Evolutionary conservation across 2,888 invertebrate species (phyloP), one percentile per base, ranked within the genome.

Genomic region (Ennomos quercinarius): DNA sequence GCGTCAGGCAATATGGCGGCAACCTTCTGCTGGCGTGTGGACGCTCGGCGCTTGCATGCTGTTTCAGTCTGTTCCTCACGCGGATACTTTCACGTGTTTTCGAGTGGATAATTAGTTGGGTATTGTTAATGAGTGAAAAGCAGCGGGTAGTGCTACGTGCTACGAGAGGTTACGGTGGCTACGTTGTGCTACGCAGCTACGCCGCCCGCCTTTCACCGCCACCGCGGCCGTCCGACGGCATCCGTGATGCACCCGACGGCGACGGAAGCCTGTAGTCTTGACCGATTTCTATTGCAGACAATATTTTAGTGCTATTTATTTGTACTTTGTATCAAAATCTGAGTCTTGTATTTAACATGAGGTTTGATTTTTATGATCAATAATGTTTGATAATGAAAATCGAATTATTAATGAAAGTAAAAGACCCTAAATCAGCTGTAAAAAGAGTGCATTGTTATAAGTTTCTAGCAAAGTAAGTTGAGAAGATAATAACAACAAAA

Each of bases 1-100:
- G 84, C 86, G 72, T 75, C 66, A 68, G 66, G 74, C 91, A 93
- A 92, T 83, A 93, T 93, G 93, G 93, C 93, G 91, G 78, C 78
- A 76, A 70, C 77, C 76, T 55, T 55, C 51, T 49, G 74, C 74
- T 70, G 69, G 72, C 74, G 78, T 73, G 76, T 71, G 74, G 71
- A 68, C 76, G 72, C 74, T 79, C 71, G 76, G 73, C 59, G 70
- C 70, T 69, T 72, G 74, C 72, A 69, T 77, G 76, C 81, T 77
- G 78, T 83, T 81, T 79, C 78, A 80, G 78, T 79, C 77, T 74
- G 74, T 78, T 84, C 74, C 78, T 78, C 79, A 77, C 80, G 78
- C 78, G 82, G 71, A 66, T 76, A 74, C 72, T 77, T 80, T 76
- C 77, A 74, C 76, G 78, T 78, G 80, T 78, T 78, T 75, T 76